Evolutionary conservation across 2,888 invertebrate species (phyloP), one percentile per base, ranked within the genome.

Genomic region (Subacronicta megacephala): DNA sequence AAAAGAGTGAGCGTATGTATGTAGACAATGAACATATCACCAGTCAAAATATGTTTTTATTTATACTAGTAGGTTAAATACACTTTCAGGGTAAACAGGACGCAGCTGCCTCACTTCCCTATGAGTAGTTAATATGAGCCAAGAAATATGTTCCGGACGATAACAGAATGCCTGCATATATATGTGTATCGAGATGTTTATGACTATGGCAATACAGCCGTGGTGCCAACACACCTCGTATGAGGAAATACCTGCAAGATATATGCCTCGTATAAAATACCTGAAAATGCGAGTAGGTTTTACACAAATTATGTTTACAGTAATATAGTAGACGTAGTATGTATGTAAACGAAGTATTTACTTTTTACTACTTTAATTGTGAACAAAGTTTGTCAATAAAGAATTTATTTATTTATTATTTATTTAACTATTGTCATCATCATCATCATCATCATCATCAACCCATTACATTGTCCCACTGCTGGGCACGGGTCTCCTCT

Each of bases 111-210:
- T n/a, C n/a, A n/a, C n/a, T 31, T 36, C 10, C 35, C 13, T 15
- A 16, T 10, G 36, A n/a, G 29, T 31, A 66, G 42, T 58, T 62
- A 62, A 57, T 47, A 58, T 31, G 44, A 33, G 26, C 37, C 15
- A 16, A 13, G 44, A 52, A 61, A 62, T 61, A 63, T 49, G 47
- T 68, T 68, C 53, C 26, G 6, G 20, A 20, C 69, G 62, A 68
- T 61, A 61, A 45, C 47, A 37, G 53, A 52, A 42, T 38, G 36
- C 47, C 62, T 67, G 67, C 50, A 38, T 50, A 38, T 50, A 46
- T 43, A 33, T 23, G 36, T 44, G 33, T 40, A 44, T 47, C 38
- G 38, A 47, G 43, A 47, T 63, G 47, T 69, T 69, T 69, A 64
- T 45, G 64, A 62, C 49, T 23, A 33, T 44, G 37, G 42, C 53